Conservation (phyloP, 2,888 invertebrate species). For the Pristionchus mayeri region DNA sequence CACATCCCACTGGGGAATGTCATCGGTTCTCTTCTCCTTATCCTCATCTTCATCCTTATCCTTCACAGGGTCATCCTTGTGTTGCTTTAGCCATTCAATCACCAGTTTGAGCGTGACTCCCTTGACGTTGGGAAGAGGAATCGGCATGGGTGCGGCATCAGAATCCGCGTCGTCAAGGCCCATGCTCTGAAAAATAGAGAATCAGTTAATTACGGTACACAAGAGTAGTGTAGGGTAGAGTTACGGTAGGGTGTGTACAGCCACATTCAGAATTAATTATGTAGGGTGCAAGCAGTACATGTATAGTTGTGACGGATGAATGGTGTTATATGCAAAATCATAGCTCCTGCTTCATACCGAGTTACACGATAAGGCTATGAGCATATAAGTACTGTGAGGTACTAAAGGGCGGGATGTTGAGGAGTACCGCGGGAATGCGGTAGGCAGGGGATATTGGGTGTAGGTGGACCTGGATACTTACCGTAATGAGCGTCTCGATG, state of each 20-base stretch:
- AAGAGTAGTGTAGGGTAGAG: too few relatives aligned
- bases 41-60: neutral
- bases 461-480: too few relatives aligned
- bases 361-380: too few relatives aligned
- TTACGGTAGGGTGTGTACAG: too few relatives aligned
- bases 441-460: too few relatives aligned
- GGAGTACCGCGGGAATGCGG: too few relatives aligned
- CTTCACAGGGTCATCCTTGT: conserved; percentile 14
- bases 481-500: neutral
- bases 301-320: neutral
- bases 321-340: too few relatives aligned
- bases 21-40: neutral
- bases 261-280: neutral
- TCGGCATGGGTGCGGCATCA: neutral
- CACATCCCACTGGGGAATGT: neutral
- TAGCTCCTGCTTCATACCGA: too few relatives aligned
- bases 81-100: conserved; percentile 34
- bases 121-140: neutral
- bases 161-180: neutral
- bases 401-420: too few relatives aligned
- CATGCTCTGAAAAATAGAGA: neutral
- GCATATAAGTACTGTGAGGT: too few relatives aligned
- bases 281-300: neutral
- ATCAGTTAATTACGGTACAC: too few relatives aligned
- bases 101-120: neutral